Percentiles rank a stretch among this genome's conserved stretches.
Evolutionary conservation across 2,797 vertebrate genomes (phyloP).

Genomic region (Tokudaia muenninki): DNA sequence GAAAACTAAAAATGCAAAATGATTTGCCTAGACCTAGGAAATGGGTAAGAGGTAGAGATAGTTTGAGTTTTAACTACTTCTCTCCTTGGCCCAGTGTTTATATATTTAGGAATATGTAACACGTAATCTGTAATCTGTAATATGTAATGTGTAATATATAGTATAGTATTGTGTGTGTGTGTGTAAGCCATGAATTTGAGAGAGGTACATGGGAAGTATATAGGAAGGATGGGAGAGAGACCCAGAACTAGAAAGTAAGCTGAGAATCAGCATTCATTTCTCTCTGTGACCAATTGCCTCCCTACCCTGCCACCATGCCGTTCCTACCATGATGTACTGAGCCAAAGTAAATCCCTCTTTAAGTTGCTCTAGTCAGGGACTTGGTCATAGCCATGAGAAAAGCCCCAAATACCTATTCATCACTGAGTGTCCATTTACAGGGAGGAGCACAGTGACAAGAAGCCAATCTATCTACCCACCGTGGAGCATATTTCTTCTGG

Average conservation of each 20-base stretch:
- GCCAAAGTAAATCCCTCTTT: not conserved
- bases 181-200: not conserved
- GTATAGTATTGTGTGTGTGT: not conserved
- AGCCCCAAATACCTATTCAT: not conserved
- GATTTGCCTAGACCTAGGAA: not conserved
- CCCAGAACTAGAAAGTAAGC: not conserved
- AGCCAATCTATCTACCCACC: fast-evolving
- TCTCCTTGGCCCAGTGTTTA: not conserved
- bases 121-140: too few species aligned
- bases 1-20: not conserved
- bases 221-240: not conserved
- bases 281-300: not conserved
- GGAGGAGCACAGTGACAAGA: too few species aligned
- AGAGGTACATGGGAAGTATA: not conserved
- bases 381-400: not conserved
- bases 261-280: not conserved
- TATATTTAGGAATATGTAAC: not conserved
- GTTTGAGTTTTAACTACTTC: not conserved
- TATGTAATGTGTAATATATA: too few species aligned
- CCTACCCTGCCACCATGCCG: not conserved
- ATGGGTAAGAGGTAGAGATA: not conserved
- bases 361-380: not conserved
- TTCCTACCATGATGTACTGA: not conserved
- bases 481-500: not conserved
- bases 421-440: not conserved